phyloP scores from a whole-genome alignment of 1,140 invertebrate species.

The Argopecten irradians region DNA sequence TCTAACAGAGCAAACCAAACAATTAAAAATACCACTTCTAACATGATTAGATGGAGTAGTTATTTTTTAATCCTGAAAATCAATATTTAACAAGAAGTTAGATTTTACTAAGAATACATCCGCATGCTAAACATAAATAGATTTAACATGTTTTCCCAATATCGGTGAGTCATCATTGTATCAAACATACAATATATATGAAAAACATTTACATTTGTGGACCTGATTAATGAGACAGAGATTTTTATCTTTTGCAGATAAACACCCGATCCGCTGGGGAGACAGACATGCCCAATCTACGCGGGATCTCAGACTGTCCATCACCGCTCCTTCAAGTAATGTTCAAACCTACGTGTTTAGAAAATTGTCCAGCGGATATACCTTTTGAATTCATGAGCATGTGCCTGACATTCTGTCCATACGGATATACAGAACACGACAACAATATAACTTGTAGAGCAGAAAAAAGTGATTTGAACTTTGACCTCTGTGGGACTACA shows the following conservation, averaged over 20 bases:
- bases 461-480: not conserved
- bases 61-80: too few species aligned
- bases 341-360: not conserved
- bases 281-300: not conserved
- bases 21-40: too few species aligned
- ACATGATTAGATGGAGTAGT: too few species aligned
- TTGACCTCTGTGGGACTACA: not conserved
- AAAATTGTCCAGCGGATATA: not conserved
- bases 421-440: not conserved
- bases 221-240: too few species aligned
- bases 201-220: too few species aligned
- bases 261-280: not conserved
- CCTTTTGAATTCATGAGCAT: not conserved
- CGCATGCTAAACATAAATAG: too few species aligned
- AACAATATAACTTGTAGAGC: not conserved
- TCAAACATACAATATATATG: too few species aligned
- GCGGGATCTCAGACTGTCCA: not conserved
- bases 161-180: too few species aligned
- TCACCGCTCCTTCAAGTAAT: not conserved
- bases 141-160: too few species aligned
- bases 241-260: not conserved
- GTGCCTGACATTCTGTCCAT: not conserved
- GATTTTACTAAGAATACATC: too few species aligned
- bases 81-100: too few species aligned
- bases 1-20: too few species aligned